Evolutionary conservation across 2,797 vertebrate species (phyloP).

Genomic region (Pyrrhura leucotis): DNA sequence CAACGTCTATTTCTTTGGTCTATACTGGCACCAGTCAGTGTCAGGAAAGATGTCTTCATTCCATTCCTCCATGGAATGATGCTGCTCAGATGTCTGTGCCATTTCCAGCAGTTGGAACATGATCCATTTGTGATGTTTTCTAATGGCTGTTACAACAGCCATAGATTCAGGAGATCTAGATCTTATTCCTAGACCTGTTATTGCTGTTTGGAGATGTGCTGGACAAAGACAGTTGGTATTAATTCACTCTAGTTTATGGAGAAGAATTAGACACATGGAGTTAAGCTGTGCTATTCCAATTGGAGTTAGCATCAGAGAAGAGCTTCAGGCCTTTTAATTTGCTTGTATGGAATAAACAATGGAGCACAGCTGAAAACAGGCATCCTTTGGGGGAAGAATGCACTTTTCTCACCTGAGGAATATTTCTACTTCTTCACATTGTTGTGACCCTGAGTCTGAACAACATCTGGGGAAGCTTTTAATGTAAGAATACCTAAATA

Average conservation of each 20-base stretch:
- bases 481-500: not conserved
- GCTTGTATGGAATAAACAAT: not conserved
- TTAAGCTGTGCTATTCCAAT: fast-evolving
- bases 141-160: not conserved
- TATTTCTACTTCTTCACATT: not conserved
- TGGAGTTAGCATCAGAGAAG: not conserved
- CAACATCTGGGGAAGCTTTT: not conserved
- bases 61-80: not conserved
- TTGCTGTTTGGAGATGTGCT: not conserved
- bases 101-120: not conserved
- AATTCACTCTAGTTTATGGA: not conserved
- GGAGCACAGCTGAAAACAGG: not conserved
- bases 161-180: not conserved
- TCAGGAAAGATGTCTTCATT: not conserved
- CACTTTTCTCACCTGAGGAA: fast-evolving
- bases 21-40: fast-evolving
- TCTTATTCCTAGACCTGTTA: not conserved
- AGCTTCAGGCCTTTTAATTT: not conserved
- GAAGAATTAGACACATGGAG: not conserved
- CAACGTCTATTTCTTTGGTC: not conserved
- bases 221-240: not conserved
- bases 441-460: not conserved
- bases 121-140: not conserved
- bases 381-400: fast-evolving
- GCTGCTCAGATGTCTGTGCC: not conserved